Conservation (phyloP, 1,140 invertebrate species). For the Diabrotica virgifera region DNA sequence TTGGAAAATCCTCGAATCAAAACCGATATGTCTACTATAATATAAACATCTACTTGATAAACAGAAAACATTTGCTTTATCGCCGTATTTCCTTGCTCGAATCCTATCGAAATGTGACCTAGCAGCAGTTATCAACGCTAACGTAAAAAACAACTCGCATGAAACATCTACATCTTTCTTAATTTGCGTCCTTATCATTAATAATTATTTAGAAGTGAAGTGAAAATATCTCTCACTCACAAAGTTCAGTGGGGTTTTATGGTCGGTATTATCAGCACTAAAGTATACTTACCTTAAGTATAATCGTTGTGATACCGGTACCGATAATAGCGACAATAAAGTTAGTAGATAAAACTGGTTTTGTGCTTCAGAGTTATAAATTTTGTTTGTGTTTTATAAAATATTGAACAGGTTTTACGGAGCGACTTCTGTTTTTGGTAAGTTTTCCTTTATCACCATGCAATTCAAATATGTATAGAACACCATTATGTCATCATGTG, state of each 20-base stretch:
- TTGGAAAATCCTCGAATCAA: not conserved
- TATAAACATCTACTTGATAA: not conserved
- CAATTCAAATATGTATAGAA: no score
- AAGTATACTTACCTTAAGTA: not conserved
- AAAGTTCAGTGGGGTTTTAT: no score
- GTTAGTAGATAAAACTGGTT: constrained; percentile 1
- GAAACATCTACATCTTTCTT: not conserved
- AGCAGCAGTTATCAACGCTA: not conserved
- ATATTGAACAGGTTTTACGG: no score
- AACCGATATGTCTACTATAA: not conserved
- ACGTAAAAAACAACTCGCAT: not conserved
- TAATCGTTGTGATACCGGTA: not conserved
- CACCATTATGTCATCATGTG: no score
- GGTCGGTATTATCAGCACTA: no score
- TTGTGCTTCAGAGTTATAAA: not conserved
- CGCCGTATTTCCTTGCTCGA: not conserved
- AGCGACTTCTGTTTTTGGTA: no score
- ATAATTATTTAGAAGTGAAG: not conserved
- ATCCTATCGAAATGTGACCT: not conserved
- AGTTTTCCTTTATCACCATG: no score
- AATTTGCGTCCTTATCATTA: not conserved
- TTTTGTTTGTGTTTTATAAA: no score
- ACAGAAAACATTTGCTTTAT: not conserved
- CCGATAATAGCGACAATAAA: not conserved
- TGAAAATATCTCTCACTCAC: not conserved